phyloP scores from a whole-genome alignment of 2,888 invertebrate species.

The Cheilosia vulpina region DNA sequence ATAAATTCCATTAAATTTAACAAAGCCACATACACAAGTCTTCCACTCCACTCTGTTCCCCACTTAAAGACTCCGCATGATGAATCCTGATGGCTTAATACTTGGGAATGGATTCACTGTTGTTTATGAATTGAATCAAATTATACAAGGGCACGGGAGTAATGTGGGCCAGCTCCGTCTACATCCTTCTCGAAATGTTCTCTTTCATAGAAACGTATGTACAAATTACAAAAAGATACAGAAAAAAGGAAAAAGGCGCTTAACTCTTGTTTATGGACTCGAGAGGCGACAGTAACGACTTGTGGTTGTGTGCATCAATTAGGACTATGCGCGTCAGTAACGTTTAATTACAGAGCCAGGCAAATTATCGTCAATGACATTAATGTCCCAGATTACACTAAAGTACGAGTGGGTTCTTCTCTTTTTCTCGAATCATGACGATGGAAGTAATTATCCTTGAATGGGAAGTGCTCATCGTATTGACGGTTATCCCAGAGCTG shows the following conservation, averaged over 20 bases:
- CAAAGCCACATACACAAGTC: constrained; percentile 51
- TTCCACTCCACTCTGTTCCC: constrained; percentile 44
- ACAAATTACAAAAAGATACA: background rate
- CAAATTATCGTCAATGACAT: constrained; percentile 47
- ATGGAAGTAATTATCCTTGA: too few relatives aligned
- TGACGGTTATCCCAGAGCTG: too few relatives aligned
- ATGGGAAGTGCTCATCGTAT: too few relatives aligned
- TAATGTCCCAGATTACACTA: constrained; percentile 2
- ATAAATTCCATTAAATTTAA: constrained; percentile 68
- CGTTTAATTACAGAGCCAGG: constrained; percentile 58
- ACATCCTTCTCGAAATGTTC: constrained; percentile 46
- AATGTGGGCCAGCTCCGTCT: constrained; percentile 22
- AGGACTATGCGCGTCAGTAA: constrained; percentile 40
- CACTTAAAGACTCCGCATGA: constrained; percentile 63
- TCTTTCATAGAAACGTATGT: constrained; percentile 10
- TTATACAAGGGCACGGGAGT: background rate
- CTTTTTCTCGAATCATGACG: background rate
- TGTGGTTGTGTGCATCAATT: constrained; percentile 50
- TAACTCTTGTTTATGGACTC: constrained; percentile 64
- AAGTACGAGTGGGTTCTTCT: background rate
- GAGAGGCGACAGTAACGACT: constrained; percentile 26
- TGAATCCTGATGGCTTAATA: constrained; percentile 72
- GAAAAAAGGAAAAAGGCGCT: constrained; percentile 27
- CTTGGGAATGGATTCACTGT: constrained; percentile 63
- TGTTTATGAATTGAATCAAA: constrained; percentile 72